phyloP scores from a whole-genome alignment of 1,140 invertebrate species.

The Drosophila lacertosa region DNA sequence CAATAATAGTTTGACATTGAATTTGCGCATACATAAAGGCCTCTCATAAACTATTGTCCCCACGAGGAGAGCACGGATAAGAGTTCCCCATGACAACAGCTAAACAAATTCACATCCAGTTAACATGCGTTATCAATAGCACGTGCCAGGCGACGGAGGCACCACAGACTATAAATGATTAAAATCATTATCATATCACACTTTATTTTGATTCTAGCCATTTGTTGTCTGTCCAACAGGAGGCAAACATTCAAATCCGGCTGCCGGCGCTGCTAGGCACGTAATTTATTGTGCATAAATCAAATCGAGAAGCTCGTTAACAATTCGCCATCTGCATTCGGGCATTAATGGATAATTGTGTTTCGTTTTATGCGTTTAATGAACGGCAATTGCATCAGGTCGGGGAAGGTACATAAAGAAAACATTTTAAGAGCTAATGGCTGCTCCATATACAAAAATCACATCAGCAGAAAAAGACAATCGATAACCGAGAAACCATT shows the following conservation, averaged over 20 bases:
- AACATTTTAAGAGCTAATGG: slow-evolving; percentile 8
- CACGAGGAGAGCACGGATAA: neutral
- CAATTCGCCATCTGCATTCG: slow-evolving; percentile 45
- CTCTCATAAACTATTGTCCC: no score
- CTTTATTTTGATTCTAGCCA: slow-evolving; percentile 46
- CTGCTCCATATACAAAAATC: slow-evolving; percentile 32
- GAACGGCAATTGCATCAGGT: neutral
- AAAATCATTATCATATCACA: slow-evolving; percentile 63
- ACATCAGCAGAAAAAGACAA: slow-evolving; percentile 32
- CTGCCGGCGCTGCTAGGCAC: neutral
- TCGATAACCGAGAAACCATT: slow-evolving; percentile 11
- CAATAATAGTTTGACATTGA: neutral
- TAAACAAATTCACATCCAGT: slow-evolving; percentile 3
- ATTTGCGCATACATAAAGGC: neutral
- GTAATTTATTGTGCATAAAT: slow-evolving; percentile 53
- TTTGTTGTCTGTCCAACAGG: neutral
- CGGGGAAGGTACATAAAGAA: slow-evolving; percentile 14
- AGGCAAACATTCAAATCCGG: slow-evolving; percentile 6
- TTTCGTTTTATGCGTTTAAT: slow-evolving; percentile 54
- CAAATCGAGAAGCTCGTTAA: slow-evolving; percentile 61
- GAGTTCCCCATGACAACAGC: slow-evolving; percentile 16
- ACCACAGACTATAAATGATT: slow-evolving; percentile 58
- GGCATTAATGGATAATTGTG: slow-evolving; percentile 69
- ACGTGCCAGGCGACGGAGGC: slow-evolving; percentile 43
- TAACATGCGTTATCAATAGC: slow-evolving; percentile 37